A percentile compares a stretch with the other conserved stretches of the same genome.
Evolutionary conservation across 2,888 invertebrate species (phyloP).

Genomic region (Molorchus minor): DNA sequence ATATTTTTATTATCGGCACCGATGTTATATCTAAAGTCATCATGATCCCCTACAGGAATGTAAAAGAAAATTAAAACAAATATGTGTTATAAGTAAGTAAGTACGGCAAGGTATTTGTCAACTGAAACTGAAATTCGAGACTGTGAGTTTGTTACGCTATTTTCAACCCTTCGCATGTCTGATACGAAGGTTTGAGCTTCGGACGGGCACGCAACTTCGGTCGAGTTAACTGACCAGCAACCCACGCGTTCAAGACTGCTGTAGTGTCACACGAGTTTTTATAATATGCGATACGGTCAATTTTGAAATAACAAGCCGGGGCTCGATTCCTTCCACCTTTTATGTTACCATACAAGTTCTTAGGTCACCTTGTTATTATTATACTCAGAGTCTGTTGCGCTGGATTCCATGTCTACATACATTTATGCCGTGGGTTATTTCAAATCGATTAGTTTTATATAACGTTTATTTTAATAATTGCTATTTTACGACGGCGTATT

Average conservation of each 20-base stretch:
- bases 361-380: constrained; percentile 7
- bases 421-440: no score
- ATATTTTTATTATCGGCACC: constrained; percentile 9
- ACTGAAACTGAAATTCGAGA: constrained; percentile 15
- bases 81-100: no score
- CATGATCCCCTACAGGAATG: background rate
- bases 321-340: constrained; percentile 8
- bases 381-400: no score
- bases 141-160: constrained; percentile 32
- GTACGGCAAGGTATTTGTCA: constrained; percentile 22
- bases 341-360: constrained; percentile 11
- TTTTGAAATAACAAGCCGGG: constrained; percentile 49
- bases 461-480: no score
- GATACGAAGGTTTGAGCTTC: constrained; percentile 43
- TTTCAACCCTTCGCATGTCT: constrained; percentile 48
- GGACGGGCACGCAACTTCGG: constrained; percentile 52
- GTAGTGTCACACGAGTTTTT: constrained; percentile 56
- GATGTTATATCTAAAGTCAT: constrained; percentile 8
- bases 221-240: constrained; percentile 53
- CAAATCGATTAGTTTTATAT: no score
- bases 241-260: constrained; percentile 53
- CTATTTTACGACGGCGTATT: no score
- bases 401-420: no score
- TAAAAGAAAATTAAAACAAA: constrained; percentile 11
- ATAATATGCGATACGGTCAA: constrained; percentile 52